phyloP scores from a whole-genome alignment of 1,140 invertebrate species.

The Ostrea denselamellosa region DNA sequence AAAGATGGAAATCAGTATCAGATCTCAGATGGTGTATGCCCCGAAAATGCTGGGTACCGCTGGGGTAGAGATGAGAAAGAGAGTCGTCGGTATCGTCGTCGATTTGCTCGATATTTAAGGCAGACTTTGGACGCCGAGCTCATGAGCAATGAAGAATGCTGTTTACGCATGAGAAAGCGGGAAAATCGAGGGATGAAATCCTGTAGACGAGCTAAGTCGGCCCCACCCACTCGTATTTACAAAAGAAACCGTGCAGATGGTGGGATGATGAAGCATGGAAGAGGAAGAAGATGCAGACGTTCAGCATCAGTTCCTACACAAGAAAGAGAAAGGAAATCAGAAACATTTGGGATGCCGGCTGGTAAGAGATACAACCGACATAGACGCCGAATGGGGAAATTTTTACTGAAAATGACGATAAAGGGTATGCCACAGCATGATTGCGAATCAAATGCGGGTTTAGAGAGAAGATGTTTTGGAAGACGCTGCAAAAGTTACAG shows the following conservation, averaged over 20 bases:
- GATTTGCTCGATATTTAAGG: not conserved
- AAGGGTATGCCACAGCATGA: not conserved
- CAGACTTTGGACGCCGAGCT: not conserved
- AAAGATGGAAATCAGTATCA: not conserved
- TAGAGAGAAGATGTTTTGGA: not conserved
- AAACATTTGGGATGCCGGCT: not conserved
- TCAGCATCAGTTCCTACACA: not conserved
- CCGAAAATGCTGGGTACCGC: not conserved
- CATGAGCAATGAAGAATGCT: not conserved
- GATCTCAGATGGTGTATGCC: not conserved
- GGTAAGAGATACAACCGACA: not conserved
- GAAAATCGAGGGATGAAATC: not conserved
- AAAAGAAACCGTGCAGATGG: not conserved
- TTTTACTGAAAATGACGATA: not conserved
- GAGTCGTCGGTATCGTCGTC: not conserved
- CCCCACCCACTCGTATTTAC: not conserved
- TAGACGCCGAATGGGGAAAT: not conserved
- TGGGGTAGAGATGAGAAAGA: not conserved
- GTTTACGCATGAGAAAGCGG: conserved; percentile 1
- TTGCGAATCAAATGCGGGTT: not conserved
- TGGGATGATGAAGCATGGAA: not conserved
- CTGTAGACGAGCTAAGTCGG: not conserved
- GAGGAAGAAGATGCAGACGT: not conserved
- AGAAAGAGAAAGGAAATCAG: not conserved
- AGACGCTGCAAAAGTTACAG: not conserved